These are phyloP conservation scores for Patiria miniata DNA, from an alignment of 35 echinoderm and acorn worm species.

Conservation along the genomic window DNA sequence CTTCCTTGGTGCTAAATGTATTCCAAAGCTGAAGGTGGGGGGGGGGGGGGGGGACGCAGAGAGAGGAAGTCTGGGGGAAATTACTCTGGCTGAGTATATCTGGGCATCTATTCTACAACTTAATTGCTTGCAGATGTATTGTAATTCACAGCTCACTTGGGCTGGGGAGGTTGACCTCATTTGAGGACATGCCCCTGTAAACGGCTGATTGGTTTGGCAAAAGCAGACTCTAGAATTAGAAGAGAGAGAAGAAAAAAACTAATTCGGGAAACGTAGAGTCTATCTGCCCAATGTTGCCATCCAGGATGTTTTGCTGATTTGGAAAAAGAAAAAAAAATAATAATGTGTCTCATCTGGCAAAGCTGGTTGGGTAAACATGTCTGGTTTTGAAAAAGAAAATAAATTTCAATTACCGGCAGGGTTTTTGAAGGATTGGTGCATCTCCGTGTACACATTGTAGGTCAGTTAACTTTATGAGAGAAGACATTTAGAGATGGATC, in stretches of 20 bases:
- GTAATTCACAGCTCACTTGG: slow-evolving; percentile 1
- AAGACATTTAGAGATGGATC: too few relatives aligned
- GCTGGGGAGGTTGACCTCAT: slow-evolving; percentile 7
- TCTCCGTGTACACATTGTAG: too few relatives aligned
- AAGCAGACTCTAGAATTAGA: too few relatives aligned
- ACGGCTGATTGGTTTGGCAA: slow-evolving; percentile 8
- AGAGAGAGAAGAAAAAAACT: too few relatives aligned
- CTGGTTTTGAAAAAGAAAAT: not conserved
- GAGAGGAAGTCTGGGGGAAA: slow-evolving; percentile 28
- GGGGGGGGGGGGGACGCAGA: not conserved
- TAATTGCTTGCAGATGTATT: slow-evolving; percentile 31
- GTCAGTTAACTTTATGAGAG: too few relatives aligned
- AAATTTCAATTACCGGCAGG: not conserved
- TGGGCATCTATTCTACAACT: slow-evolving; percentile 12
- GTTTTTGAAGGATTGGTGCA: not conserved
- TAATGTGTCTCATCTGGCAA: slow-evolving; percentile 3
- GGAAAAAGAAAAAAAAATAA: not conserved
- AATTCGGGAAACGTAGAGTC: too few relatives aligned
- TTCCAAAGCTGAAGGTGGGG: not conserved
- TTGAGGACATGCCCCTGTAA: not conserved
- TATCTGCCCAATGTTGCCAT: not conserved
- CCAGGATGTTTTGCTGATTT: slow-evolving; percentile 5
- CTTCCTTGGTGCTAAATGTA: slow-evolving; percentile 33
- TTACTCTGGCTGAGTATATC: slow-evolving; percentile 22
- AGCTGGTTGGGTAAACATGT: slow-evolving; percentile 5